phyloP scores from a whole-genome alignment of 2,888 invertebrate genomes.

The Volucella zonaria region DNA sequence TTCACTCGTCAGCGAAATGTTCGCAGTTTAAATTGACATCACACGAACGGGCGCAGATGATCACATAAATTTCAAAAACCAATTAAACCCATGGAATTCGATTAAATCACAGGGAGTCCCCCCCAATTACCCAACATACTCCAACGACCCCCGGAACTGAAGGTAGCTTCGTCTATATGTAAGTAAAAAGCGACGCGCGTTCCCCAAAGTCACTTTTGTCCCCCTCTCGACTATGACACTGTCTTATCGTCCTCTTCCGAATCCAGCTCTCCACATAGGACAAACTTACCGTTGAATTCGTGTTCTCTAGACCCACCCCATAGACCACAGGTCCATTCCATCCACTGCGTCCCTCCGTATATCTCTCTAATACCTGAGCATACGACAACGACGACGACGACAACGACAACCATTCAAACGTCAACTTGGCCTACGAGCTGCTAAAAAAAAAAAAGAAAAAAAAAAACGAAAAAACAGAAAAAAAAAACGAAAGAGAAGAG shows the following conservation, averaged over 20 bases:
- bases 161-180: slow-evolving; percentile 1
- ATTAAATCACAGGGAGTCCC: no score
- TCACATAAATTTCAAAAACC: no score
- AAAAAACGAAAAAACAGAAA: slow-evolving; percentile 10
- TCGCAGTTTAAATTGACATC: no score
- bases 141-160: no score
- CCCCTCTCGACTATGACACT: not conserved
- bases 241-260: not conserved
- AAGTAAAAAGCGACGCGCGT: slow-evolving; percentile 34
- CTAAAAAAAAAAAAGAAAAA: slow-evolving; percentile 24
- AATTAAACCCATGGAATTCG: no score
- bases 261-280: not conserved
- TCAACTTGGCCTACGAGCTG: slow-evolving; percentile 48
- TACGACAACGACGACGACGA: slow-evolving; percentile 25
- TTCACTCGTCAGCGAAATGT: no score
- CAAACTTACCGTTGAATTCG: not conserved
- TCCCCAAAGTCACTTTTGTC: slow-evolving; percentile 33
- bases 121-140: no score
- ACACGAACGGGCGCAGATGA: no score
- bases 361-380: slow-evolving; percentile 53
- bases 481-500: not conserved
- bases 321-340: slow-evolving; percentile 29
- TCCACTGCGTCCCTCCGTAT: slow-evolving; percentile 33
- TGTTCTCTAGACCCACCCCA: slow-evolving; percentile 59
- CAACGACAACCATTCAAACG: slow-evolving; percentile 15